Evolutionary conservation across 2,888 invertebrate genomes (phyloP), one percentile per base, ranked within the genome.

Genomic region (Liposcelis brunnea): DNA sequence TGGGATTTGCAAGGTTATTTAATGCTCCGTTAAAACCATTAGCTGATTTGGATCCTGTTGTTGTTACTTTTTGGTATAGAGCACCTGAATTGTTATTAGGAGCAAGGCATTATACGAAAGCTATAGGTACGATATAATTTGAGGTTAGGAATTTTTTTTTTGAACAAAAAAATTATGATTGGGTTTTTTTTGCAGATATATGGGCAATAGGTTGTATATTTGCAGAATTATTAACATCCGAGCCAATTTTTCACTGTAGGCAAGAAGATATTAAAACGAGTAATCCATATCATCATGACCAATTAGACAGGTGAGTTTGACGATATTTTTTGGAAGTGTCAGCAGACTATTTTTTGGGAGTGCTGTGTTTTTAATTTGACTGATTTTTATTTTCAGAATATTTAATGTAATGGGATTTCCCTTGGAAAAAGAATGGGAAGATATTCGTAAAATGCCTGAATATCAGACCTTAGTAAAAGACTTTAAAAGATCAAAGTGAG

Each of bases 321-420:
- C 11, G 35, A 32, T 46, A 33, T 32, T 49, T 31, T 18, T 36
- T 18, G 26, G 43, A n/a, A n/a, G n/a, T n/a, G n/a, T n/a, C n/a
- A n/a, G n/a, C n/a, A n/a, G n/a, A n/a, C n/a, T n/a, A n/a, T n/a
- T n/a, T n/a, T n/a, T n/a, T n/a, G n/a, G n/a, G n/a, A n/a, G n/a
- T n/a, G n/a, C n/a, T n/a, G n/a, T n/a, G n/a, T 42, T 32, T 26
- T 6, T 6, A 26, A 26, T 26, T 45, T 16, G 19, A 37, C 10
- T 40, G 15, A 31, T 49, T 36, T 16, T 21, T 46, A n/a, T 49
- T 46, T 54, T 42, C 49, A 70, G 95, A 60, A 98, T 98, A 67
- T 98, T 98, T 64, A 93, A 90, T 66, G 95, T 98, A 1, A 98
- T 98, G 97, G 98, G 98, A 14, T 98, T 95, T 63, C 95, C 95